Percentiles rank a stretch among this genome's conserved stretches.
Evolutionary conservation across 2,888 invertebrate species (phyloP).

Genomic region (Nudaria mundana): DNA sequence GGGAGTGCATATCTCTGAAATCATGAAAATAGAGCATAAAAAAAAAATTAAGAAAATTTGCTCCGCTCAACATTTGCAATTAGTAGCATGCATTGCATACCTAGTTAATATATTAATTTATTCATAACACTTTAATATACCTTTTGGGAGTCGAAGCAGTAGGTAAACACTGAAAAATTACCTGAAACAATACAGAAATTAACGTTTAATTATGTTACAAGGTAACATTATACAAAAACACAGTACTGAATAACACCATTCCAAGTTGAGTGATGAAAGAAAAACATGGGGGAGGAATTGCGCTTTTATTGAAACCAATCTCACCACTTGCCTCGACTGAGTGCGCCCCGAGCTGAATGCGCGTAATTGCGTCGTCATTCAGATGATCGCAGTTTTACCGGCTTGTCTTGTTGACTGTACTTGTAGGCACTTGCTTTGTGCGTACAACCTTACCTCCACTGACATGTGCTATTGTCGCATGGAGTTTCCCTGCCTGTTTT

Average conservation of each 20-base stretch:
- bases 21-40: no score
- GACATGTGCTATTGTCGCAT: slow-evolving; percentile 62
- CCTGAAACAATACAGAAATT: slow-evolving; percentile 52
- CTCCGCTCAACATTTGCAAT: no score
- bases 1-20: no score
- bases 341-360: slow-evolving; percentile 70
- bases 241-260: slow-evolving; percentile 66
- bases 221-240: slow-evolving; percentile 19
- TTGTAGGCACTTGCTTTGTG: slow-evolving; percentile 64
- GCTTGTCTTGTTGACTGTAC: slow-evolving; percentile 75
- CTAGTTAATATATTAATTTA: not conserved
- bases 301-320: slow-evolving; percentile 80
- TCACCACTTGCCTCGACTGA: slow-evolving; percentile 73
- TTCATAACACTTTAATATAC: slow-evolving; percentile 1
- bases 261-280: slow-evolving; percentile 74
- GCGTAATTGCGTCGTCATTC: slow-evolving; percentile 79
- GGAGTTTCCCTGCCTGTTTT: slow-evolving; percentile 53
- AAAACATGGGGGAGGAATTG: slow-evolving; percentile 76
- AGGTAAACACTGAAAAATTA: no score
- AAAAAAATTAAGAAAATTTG: no score
- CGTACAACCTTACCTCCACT: slow-evolving; percentile 56
- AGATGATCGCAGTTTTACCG: slow-evolving; percentile 70
- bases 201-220: slow-evolving; percentile 24
- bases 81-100: slow-evolving; percentile 1
- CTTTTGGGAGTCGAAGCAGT: slow-evolving; percentile 9